phyloP scores from a whole-genome alignment of 2,113 vertebrate genomes.

The Alethe diademata region DNA sequence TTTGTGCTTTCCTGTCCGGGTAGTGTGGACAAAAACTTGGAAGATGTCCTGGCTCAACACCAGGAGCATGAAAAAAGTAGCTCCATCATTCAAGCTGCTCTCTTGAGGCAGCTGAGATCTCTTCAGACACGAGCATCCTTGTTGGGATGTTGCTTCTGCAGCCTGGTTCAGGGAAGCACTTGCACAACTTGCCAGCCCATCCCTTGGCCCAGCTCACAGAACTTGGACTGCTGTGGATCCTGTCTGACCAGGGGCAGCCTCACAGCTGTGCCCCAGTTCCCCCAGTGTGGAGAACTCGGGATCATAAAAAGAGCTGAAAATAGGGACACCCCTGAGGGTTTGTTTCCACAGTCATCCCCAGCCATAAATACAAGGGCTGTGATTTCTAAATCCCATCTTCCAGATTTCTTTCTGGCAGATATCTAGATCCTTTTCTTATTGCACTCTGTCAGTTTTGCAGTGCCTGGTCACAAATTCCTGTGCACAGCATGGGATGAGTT shows the following conservation, averaged over 20 bases:
- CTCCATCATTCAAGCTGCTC: neutral
- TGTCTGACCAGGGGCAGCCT: neutral
- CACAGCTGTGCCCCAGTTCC: neutral
- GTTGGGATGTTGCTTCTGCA: neutral
- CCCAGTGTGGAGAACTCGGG: neutral
- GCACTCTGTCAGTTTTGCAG: neutral
- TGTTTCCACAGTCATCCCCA: neutral
- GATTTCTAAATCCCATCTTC: neutral
- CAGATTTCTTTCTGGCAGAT: neutral
- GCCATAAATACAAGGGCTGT: neutral
- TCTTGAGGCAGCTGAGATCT: neutral
- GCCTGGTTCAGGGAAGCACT: neutral
- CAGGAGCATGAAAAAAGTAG: neutral
- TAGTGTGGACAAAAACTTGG: neutral
- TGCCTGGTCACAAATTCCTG: neutral
- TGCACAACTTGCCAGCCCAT: neutral
- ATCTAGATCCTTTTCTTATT: neutral
- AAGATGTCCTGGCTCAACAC: neutral
- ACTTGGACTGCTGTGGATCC: neutral
- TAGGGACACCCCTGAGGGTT: neutral
- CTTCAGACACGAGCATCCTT: neutral
- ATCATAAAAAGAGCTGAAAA: neutral
- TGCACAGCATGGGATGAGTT: fast-evolving
- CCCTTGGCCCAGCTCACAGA: neutral
- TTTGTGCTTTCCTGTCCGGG: neutral